Base-by-base conservation (phyloP, 2,113 vertebrate species). In the Poicephalus meyeri region DNA sequence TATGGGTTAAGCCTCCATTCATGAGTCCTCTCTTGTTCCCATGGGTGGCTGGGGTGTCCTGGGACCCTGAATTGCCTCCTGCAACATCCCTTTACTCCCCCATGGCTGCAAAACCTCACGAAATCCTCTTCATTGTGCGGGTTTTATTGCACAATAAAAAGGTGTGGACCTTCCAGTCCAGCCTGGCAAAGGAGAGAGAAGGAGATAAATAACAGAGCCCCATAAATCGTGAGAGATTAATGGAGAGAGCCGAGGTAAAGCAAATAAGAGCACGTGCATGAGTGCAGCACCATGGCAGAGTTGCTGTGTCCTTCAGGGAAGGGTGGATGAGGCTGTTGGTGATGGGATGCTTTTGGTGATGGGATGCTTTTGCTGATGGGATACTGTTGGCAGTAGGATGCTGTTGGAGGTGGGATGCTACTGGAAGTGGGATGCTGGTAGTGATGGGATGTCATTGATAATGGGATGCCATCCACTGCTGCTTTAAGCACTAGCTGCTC, bases 101-200 rank as follows among this genome's bases (percentile, higher is more conserved):
- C 2, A 2, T 10, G 1, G 44, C 65, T 68, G 73, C 79, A 68
- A 80, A 91, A 81, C 86, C 83, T 86, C 73, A 1, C 74, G 5
- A 88, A 86, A 91, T 42, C 80, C 53, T 95, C 93, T 95, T 89
- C 90, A 72, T 86, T 65, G 60, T 78, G 52, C 8, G 4, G 79
- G 49, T 13, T 95, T 96, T 94, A 95, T 91, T 89, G 92, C 10
- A 2, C 85, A 44, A 80, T 96, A 95, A 96, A 94, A 93, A 93
- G 92, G 94, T 91, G 90, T 56, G 93, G 88, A 87, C 73, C 92
- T 87, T 91, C 90, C 87, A 66, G 84, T 68, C 85, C 89, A 58
- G 89, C 76, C 79, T 41, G 69, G 82, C 16, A 5, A 69, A 88
- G 78, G 61, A 91, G 53, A 47, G 65, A 39, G 80, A 31, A 33